phyloP scores from a whole-genome alignment of 2,888 invertebrate genomes.

The Tortricodes alternella region DNA sequence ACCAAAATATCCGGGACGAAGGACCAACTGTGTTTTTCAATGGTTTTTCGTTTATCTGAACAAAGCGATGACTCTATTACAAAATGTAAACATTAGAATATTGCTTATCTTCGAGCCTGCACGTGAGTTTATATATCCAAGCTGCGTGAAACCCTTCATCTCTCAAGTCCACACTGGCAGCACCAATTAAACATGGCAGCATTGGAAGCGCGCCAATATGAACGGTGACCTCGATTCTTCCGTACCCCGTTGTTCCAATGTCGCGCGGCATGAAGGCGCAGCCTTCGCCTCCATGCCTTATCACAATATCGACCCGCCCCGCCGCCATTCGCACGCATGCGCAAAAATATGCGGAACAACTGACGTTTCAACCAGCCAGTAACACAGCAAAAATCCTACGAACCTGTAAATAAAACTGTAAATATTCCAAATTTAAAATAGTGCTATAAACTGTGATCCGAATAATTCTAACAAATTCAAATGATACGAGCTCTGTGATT shows the following conservation, averaged over 20 bases:
- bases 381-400: conserved; percentile 52
- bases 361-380: conserved; percentile 66
- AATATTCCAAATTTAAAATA: conserved; percentile 45
- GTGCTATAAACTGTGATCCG: conserved; percentile 31
- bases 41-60: no score
- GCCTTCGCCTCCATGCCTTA: conserved; percentile 60
- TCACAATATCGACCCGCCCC: conserved; percentile 64
- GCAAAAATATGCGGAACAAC: conserved; percentile 68
- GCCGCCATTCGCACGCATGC: conserved; percentile 64
- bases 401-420: conserved; percentile 66
- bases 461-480: conserved; percentile 11
- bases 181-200: conserved; percentile 40
- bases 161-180: conserved; percentile 37
- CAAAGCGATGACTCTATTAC: no score
- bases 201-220: conserved; percentile 65
- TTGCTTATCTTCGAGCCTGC: no score
- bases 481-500: conserved; percentile 17
- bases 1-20: no score
- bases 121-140: no score
- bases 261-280: conserved; percentile 68
- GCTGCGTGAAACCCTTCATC: not conserved
- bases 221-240: conserved; percentile 70
- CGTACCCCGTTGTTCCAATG: conserved; percentile 71
- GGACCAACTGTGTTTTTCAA: no score
- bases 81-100: no score